Base-by-base conservation (phyloP, 2,888 invertebrate species). In the Drosophila gaucha region DNA sequence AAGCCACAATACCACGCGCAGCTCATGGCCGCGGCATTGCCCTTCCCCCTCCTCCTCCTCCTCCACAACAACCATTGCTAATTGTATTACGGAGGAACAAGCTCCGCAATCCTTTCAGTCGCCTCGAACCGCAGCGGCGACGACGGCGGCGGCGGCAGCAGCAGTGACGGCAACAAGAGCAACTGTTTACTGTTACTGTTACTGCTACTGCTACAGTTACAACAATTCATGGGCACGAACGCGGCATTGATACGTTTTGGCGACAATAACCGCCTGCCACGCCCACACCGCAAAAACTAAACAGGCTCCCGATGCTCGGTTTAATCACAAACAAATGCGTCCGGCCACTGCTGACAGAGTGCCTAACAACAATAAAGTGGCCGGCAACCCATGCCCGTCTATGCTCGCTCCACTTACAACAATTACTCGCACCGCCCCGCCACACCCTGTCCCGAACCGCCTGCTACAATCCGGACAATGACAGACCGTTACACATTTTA, bases 261-360 rank as follows among this genome's bases (percentile, higher is more conserved):
- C 52, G 56, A 60, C 57, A 78, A 60, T 52, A 77, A 57, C 64
- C 67, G 60, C 41, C 44, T 8, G 31, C 50, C 39, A 20, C 46
- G 50, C 39, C 39, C 26, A 28, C 28, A 36, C 75, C 70, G 46
- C 74, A 59, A 67, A 50, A 77, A 49, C 78, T 74, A 84, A 84
- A 86, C 80, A 73, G 46, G 43, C 24, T 43, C 36, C 49, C 64
- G 62, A 56, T 67, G 78, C 70, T 86, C 78, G 65, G 41, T 78
- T 80, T 80, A 86, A 80, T 84, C 82, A 86, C 57, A 84, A 86
- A 74, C 82, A 86, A 80, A 84, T 86, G 78, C 80, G 58, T 75
- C 64, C 65, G 67, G 76, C 59, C 36, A 57, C 39, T 39, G 39
- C 49, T 38, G 36, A 18, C 54, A 35, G 44, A 43, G 50, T 22